Base-by-base conservation (phyloP, 1,140 invertebrate genomes). In the Magallana gigas region DNA sequence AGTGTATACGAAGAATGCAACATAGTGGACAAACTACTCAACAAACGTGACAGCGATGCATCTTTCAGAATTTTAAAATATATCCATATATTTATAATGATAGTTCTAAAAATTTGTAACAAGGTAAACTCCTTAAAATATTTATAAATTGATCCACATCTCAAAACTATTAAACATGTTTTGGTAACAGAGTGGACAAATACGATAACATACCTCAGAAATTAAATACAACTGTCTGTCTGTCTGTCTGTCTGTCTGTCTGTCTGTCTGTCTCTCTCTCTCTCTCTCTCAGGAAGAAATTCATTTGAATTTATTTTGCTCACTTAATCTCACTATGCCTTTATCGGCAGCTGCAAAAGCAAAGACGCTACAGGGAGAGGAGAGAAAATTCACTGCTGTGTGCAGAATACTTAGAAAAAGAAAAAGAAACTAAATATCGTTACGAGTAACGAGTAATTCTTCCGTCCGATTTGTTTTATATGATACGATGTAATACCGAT, bases 291-390 rank as follows among this genome's bases (percentile, higher is more conserved):
- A 23, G 48, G n/a, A 56, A 36, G 18, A 36, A 16, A 6, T 76
- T 36, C 36, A 36, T 1, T 3, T 1, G 36, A 36, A 36, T 36
- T 36, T 3, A 36, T 57, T 58, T 86, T 48, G 14, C 18, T 12
- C 14, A 7, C 36, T 81, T 29, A 59, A n/a, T 59, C n/a, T 12
- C 59, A 23, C 7, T 36, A 88, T 88, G 87, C 58, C 87, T 16
- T 62, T 88, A 18, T 60, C 62, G 57, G 64, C 83, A 29, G 57
- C 83, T 12, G 83, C 23, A 88, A 85, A 88, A 81, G 23, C 83
- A 82, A 8, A 81, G 83, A 82, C 58, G 76, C 8, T 85, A 85
- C 58, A n/a, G 87, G 14, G 23, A 60, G 57, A 85, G 48, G n/a
- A 14, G 83, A 64, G 71, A 88, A 36, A 58, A 29, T 56, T 36